Evolutionary conservation across 2,797 vertebrate species (phyloP), one percentile per base, ranked within the genome.

Genomic region (Micromesistius poutassou): DNA sequence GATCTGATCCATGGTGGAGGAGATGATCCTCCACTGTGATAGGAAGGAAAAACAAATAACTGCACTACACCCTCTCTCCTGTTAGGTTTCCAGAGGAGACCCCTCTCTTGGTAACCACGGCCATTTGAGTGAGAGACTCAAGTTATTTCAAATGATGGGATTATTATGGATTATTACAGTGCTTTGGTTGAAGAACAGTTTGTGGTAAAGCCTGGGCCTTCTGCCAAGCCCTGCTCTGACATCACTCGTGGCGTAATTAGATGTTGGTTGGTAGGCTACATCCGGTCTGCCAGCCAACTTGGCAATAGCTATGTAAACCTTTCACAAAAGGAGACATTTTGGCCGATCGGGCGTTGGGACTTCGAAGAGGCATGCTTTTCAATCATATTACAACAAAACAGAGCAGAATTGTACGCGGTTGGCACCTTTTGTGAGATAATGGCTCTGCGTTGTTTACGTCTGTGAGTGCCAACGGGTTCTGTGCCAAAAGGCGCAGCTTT

Each of bases 401-500:
- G 35, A 4, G 40, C 73, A 80, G 77, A 81, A 75, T 74, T 36
- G 9, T 50, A 46, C 8, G 62, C 73, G 83, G 81, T 28, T 28
- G 55, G 78, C 71, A 1, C 78, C 78, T 76, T 75, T 72, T 12
- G 70, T 30, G 79, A 88, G 84, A 80, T 86, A 84, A 90, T 87
- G 89, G 83, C 80, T 80, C 35, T 40, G 78, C 70, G 42, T 14
- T 78, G 80, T 35, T 22, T 55, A 38, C 46, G 46, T 25, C 7
- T 25, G 55, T 10, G 78, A 22, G 79, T 4, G 83, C 84, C 81
- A 84, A 84, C 79, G 79, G 80, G 83, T 82, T 80, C 35, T 19
- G 74, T 25, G 80, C 90, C 86, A 90, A 88, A 19, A 82, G 36
- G 73, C 46, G 46, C 79, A 25, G 79, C 84, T 88, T 78, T 68